phyloP scores from a whole-genome alignment of 2,113 vertebrate species.

The Romanogobio albipinnatus region DNA sequence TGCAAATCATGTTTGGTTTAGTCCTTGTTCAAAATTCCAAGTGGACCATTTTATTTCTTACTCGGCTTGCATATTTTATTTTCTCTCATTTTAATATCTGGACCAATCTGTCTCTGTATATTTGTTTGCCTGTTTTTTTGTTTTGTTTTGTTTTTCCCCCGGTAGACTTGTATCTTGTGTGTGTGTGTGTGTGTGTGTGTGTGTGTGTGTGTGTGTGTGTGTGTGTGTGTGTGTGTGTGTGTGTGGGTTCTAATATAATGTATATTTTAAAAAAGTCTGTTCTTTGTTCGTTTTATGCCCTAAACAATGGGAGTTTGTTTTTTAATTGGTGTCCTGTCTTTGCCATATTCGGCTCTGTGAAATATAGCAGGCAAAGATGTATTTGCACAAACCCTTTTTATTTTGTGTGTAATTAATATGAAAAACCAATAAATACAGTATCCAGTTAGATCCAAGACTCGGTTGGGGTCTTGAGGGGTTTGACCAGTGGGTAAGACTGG shows the following conservation, averaged over 20 bases:
- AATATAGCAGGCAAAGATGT: constrained; percentile 42
- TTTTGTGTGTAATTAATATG: constrained; percentile 51
- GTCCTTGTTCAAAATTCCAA: not conserved
- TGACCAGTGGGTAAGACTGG: constrained; percentile 38
- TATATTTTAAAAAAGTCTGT: constrained; percentile 64
- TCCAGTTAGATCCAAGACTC: constrained; percentile 51
- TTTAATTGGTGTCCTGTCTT: constrained; percentile 34
- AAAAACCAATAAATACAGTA: constrained; percentile 54
- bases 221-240: not conserved
- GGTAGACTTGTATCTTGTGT: constrained; percentile 44
- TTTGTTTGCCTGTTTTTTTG: constrained; percentile 54
- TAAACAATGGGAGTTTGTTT: constrained; percentile 52
- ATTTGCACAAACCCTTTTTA: constrained; percentile 63
- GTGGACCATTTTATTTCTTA: constrained; percentile 56
- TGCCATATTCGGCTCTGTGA: constrained; percentile 44
- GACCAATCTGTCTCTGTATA: constrained; percentile 70
- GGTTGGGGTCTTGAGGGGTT: constrained; percentile 49
- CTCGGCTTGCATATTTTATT: constrained; percentile 51
- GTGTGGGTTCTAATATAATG: constrained; percentile 57
- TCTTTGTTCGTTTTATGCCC: constrained; percentile 65
- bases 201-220: constrained; percentile 18
- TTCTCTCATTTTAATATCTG: constrained; percentile 60
- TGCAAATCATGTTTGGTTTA: not conserved
- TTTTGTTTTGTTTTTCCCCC: not conserved
- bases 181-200: constrained; percentile 21